Conservation (phyloP, 2,888 invertebrate species). For the Trichogramma dendrolimi region DNA sequence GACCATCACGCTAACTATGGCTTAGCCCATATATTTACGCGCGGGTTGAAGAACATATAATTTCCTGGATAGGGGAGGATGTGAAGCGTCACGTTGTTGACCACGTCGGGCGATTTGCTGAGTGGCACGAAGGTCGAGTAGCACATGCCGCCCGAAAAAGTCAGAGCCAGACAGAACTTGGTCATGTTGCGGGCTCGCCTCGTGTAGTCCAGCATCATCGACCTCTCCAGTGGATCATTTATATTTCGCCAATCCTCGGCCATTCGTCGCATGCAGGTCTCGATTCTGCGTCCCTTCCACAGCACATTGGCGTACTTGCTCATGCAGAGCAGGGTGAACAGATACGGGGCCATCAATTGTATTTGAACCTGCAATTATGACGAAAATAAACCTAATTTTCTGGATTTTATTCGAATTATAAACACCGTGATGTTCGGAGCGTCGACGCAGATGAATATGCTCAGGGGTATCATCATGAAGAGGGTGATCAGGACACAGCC, state of each 20-base stretch:
- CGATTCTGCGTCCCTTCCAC: slow-evolving; percentile 26
- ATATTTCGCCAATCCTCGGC: slow-evolving; percentile 33
- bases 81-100: slow-evolving; percentile 31
- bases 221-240: slow-evolving; percentile 16
- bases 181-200: slow-evolving; percentile 33
- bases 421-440: background rate
- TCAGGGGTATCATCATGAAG: slow-evolving; percentile 37
- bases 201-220: slow-evolving; percentile 34
- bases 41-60: slow-evolving; percentile 33
- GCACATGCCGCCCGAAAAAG: slow-evolving; percentile 35
- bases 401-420: background rate
- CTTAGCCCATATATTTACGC: slow-evolving; percentile 16
- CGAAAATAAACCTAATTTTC: background rate
- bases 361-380: slow-evolving; percentile 22
- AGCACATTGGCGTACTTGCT: slow-evolving; percentile 35
- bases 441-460: slow-evolving; percentile 34
- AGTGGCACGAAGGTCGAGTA: slow-evolving; percentile 34
- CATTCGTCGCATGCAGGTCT: slow-evolving; percentile 33
- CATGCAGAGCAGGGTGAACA: slow-evolving; percentile 38
- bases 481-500: slow-evolving; percentile 32
- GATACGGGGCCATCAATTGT: slow-evolving; percentile 38
- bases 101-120: slow-evolving; percentile 22
- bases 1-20: too few species aligned
- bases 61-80: slow-evolving; percentile 35
- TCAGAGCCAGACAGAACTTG: slow-evolving; percentile 29